A percentile compares a stretch with the other conserved stretches of the same genome.
Evolutionary conservation across 2,113 vertebrate species (phyloP).

Genomic region (Saimiri boliviensis): DNA sequence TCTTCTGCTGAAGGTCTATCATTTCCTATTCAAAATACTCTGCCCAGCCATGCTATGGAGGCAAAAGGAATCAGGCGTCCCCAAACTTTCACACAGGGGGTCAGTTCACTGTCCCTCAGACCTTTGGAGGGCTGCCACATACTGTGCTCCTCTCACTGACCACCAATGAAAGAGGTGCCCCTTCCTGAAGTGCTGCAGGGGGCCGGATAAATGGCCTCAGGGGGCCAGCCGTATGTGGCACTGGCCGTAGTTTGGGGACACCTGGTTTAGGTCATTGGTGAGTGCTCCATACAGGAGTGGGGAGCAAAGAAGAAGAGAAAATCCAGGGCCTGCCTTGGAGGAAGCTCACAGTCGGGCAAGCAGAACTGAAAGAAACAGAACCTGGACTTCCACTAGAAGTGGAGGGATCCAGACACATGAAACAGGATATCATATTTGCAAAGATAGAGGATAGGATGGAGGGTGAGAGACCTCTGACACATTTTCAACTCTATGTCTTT

Average conservation of each 20-base stretch:
- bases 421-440: background rate
- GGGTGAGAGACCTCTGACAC: background rate
- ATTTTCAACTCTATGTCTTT: background rate
- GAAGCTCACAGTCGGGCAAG: background rate
- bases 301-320: background rate
- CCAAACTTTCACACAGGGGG: no score
- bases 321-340: background rate
- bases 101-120: no score
- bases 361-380: background rate
- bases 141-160: no score
- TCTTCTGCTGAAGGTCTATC: background rate
- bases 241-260: no score
- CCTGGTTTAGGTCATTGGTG: background rate
- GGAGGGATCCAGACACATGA: background rate
- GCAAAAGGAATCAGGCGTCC: no score
- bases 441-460: background rate
- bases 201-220: no score
- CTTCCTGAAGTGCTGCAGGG: no score
- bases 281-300: background rate
- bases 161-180: no score
- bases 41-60: background rate
- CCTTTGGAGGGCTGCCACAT: no score
- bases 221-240: no score
- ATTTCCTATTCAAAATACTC: constrained; percentile 11
- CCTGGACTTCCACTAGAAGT: background rate